Evolutionary conservation across 2,797 vertebrate species (phyloP), one percentile per base, ranked within the genome.

Genomic region (Perodicticus potto): DNA sequence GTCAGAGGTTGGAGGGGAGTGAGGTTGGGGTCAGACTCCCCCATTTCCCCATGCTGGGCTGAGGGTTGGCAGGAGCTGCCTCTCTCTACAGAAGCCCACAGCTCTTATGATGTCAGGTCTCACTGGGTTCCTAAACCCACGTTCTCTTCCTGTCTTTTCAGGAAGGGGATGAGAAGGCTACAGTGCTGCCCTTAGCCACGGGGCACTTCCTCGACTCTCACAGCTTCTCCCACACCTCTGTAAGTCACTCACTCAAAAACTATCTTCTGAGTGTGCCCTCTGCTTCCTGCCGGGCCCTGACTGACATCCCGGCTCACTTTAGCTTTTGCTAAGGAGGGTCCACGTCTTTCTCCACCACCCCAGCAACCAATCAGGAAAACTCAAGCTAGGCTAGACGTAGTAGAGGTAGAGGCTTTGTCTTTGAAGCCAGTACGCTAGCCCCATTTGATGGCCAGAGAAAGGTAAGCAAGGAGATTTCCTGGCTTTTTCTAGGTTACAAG

Each of bases 371-470:
- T 34, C 65, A 70, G 40, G 76, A 85, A 91, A 84, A 34, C 29
- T 29, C 43, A 23, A 23, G 34, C 29, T 29, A 45, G 57, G n/a
- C n/a, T 45, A 57, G 14, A 49, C 16, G 43, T 43, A 45, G 14
- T 59, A 83, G 14, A 49, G 16, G 49, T 43, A 34, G 14, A 53
- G 83, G 61, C 34, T 20, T 70, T 84, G 37, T 19, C 67, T 96
- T 77, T 83, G 59, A 74, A 80, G 61, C 49, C 83, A 57, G 27
- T 5, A 4, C 25, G 29, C 59, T 92, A 34, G 70, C 12, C 32
- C 13, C 32, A 53, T 73, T 93, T 87, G 67, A 67, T 49, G 76
- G 45, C 19, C 70, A 63, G 32, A 86, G 45, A 96, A 96, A 94
- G 53, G 3, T 19, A 85, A 55, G n/a, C 63, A 61, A 69, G 67